Evolutionary conservation across 1,140 invertebrate genomes (phyloP), one percentile per base, ranked within the genome.

Genomic region (Holotrichia oblita): DNA sequence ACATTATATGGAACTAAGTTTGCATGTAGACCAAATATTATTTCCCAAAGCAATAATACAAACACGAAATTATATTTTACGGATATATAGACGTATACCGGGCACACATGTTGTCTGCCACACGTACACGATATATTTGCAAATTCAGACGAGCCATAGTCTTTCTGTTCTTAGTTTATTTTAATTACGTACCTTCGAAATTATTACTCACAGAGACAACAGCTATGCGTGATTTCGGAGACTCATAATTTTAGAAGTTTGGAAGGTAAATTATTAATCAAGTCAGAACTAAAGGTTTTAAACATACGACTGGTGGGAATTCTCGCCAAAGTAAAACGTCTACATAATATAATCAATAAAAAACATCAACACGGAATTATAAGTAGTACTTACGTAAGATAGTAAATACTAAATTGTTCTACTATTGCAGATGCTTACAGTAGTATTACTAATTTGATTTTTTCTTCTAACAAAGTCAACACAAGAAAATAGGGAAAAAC

Each of bases 11-110:
- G 61, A 69, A 69, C 61, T 69, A 69, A 69, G 61, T 69, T 69
- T 69, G 61, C 61, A 69, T 69, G 61, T 69, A 69, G 61, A 69
- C 61, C 61, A 69, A 69, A 69, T 69, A 69, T 69, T 69, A 69
- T 69, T 69, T 69, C 61, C 61, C 61, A 69, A 69, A 69, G 61
- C 61, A 69, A 69, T 69, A 69, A 69, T 34, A 69, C 61, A 69
- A 69, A 69, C 61, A 69, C 61, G 61, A 69, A 24, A 69, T 69
- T 69, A 69, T 69, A 69, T 69, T 55, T 69, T 69, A 69, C 61
- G 61, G 61, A 55, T 34, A 22, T 69, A 69, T 69, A 69, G 61
- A 69, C 27, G 61, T 69, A 69, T 24, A 69, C 61, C 22, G 61
- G 27, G 10, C 61, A 69, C 61, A 69, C 61, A 69, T 69, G 61